These are phyloP conservation scores for Drosophila rubida DNA, from an alignment of 2,888 invertebrate genomes.

Conservation along the genomic window DNA sequence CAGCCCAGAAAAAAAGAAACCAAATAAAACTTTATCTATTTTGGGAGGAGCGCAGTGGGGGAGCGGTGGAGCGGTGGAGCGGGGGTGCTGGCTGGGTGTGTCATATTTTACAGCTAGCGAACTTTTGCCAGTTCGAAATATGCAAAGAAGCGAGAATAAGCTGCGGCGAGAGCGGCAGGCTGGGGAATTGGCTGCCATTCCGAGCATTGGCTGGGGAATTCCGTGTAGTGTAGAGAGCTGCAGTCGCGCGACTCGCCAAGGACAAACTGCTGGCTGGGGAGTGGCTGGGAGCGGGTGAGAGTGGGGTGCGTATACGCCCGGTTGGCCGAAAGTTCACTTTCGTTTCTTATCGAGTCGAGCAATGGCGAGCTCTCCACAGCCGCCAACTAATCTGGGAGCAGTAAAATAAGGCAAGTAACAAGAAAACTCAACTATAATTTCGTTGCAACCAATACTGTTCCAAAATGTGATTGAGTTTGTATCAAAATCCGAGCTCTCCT, in stretches of 20 bases:
- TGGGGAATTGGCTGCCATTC: conserved; percentile 26
- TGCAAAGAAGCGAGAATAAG: conserved; percentile 54
- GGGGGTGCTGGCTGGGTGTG: background rate
- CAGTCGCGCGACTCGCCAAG: background rate
- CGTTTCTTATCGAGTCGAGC: background rate
- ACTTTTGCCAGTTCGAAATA: conserved; percentile 57
- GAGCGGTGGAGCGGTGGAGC: conserved; percentile 28
- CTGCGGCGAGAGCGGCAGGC: conserved; percentile 5
- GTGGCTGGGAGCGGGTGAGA: background rate
- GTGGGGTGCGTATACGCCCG: background rate
- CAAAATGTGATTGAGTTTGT: conserved; percentile 1
- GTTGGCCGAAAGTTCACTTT: conserved; percentile 21
- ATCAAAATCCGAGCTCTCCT: background rate
- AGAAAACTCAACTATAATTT: background rate
- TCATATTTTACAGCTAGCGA: conserved; percentile 53
- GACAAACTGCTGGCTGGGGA: no score
- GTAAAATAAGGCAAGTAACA: background rate
- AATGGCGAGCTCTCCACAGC: no score
- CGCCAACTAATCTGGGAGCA: no score
- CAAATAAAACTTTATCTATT: conserved; percentile 57
- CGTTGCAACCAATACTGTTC: background rate
- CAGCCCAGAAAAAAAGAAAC: conserved; percentile 48
- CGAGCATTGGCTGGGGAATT: conserved; percentile 57
- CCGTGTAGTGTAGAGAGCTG: background rate
- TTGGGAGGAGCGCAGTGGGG: conserved; percentile 63